Percentiles rank a stretch among this genome's conserved stretches.
phyloP scores from a whole-genome alignment of 2,888 invertebrate genomes.

The Adelognathus sp. region DNA sequence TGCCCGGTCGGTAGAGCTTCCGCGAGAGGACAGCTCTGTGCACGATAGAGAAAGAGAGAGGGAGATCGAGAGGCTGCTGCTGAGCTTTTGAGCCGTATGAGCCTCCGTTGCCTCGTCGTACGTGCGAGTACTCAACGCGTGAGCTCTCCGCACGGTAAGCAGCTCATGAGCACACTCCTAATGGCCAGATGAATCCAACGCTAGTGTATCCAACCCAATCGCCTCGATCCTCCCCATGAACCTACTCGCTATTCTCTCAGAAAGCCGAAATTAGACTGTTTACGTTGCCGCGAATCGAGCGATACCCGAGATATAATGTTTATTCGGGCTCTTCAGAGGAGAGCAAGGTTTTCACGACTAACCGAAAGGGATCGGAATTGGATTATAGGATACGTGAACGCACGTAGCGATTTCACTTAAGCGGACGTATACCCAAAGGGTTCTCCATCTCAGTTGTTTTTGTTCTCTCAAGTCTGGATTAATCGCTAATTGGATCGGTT shows the following conservation, averaged over 20 bases:
- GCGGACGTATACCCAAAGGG: background rate
- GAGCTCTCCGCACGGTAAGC: too few relatives aligned
- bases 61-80: background rate
- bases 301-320: background rate
- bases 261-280: slow-evolving; percentile 15
- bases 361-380: background rate
- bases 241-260: background rate
- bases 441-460: background rate
- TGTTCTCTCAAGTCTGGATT: background rate
- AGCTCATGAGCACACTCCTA: slow-evolving; percentile 1
- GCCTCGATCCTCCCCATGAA: background rate
- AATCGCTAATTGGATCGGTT: background rate
- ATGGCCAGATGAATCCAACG: slow-evolving; percentile 1
- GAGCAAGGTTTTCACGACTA: background rate
- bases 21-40: background rate
- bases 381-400: background rate
- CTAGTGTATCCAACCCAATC: background rate
- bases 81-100: background rate
- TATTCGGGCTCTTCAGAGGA: background rate
- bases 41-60: too few relatives aligned
- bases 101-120: background rate
- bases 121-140: too few relatives aligned
- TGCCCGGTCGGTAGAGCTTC: background rate
- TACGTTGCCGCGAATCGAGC: slow-evolving; percentile 4
- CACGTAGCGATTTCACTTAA: background rate